A percentile compares a stretch with the other conserved stretches of the same genome.
phyloP scores from a whole-genome alignment of 2,888 invertebrate genomes.

The Meghimatium bilineatum region DNA sequence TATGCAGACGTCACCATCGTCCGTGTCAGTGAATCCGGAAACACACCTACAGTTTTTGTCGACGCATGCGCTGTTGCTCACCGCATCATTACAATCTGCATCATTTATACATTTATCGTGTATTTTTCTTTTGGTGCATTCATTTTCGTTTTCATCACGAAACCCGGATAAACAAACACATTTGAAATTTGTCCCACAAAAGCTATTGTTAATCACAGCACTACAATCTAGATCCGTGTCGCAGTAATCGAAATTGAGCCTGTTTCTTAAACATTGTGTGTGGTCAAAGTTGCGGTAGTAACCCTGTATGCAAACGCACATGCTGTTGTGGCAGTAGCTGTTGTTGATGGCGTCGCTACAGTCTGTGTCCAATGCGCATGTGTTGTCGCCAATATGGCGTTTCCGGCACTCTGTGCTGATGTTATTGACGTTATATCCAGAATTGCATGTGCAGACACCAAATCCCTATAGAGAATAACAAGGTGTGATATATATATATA shows the following conservation, averaged over 20 bases:
- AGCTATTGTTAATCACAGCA: slow-evolving; percentile 15
- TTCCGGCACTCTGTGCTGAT: slow-evolving; percentile 11
- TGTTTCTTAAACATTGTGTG: slow-evolving; percentile 16
- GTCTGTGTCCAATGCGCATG: slow-evolving; percentile 31
- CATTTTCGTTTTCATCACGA: not conserved
- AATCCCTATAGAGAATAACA: no score
- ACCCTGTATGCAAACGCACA: slow-evolving; percentile 39
- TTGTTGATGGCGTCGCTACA: slow-evolving; percentile 40
- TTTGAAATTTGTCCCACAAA: not conserved
- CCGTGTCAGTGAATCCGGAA: slow-evolving; percentile 19
- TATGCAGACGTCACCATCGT: not conserved
- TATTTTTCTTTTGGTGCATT: slow-evolving; percentile 17
- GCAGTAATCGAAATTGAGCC: slow-evolving; percentile 13
- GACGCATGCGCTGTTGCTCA: slow-evolving; percentile 57
- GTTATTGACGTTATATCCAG: slow-evolving; percentile 19
- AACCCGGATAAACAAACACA: slow-evolving; percentile 35
- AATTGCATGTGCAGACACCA: slow-evolving; percentile 29
- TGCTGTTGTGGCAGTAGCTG: slow-evolving; percentile 43
- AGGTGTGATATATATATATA: no score
- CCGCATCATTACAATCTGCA: slow-evolving; percentile 58
- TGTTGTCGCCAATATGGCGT: slow-evolving; percentile 37
- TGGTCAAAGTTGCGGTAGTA: slow-evolving; percentile 3
- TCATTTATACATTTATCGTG: slow-evolving; percentile 18
- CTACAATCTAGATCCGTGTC: slow-evolving; percentile 20
- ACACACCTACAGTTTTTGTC: slow-evolving; percentile 43